These are phyloP conservation scores for Cossypha niveicapilla DNA, from an alignment of 2,797 vertebrate species.

Conservation along the genomic window DNA sequence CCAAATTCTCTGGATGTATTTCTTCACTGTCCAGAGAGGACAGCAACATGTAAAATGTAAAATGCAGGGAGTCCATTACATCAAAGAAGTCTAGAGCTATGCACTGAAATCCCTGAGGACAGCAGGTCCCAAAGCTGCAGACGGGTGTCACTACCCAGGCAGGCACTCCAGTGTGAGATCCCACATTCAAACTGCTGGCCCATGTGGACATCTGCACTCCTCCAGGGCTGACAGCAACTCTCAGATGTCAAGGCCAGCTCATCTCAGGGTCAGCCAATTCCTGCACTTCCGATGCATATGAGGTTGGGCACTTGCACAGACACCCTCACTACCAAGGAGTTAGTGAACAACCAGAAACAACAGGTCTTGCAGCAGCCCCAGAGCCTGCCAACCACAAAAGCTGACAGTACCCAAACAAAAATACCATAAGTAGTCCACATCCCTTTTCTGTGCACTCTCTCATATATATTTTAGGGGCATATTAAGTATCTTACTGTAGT, in stretches of 20 bases:
- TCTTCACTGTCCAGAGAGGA: not conserved
- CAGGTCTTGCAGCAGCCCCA: not conserved
- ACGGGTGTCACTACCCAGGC: too few relatives aligned
- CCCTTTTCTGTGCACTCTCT: not conserved
- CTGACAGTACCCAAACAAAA: not conserved
- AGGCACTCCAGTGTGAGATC: not conserved
- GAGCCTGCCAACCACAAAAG: not conserved
- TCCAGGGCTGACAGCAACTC: not conserved
- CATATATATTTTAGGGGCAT: not conserved
- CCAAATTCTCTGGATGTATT: not conserved
- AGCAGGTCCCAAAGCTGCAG: not conserved
- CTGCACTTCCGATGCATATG: not conserved
- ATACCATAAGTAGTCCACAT: not conserved
- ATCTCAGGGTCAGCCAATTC: not conserved
- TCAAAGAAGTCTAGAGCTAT: not conserved
- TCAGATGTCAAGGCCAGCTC: not conserved
- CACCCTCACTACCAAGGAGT: not conserved
- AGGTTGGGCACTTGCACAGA: not conserved
- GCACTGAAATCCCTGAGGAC: not conserved
- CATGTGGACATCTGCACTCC: fast-evolving
- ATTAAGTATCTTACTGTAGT: not conserved
- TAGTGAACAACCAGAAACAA: not conserved
- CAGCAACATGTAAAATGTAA: not conserved
- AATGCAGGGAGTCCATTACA: not conserved
- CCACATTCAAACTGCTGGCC: fast-evolving